Evolutionary conservation across 1,140 invertebrate species (phyloP).

Genomic region (Reticulitermes speratus): DNA sequence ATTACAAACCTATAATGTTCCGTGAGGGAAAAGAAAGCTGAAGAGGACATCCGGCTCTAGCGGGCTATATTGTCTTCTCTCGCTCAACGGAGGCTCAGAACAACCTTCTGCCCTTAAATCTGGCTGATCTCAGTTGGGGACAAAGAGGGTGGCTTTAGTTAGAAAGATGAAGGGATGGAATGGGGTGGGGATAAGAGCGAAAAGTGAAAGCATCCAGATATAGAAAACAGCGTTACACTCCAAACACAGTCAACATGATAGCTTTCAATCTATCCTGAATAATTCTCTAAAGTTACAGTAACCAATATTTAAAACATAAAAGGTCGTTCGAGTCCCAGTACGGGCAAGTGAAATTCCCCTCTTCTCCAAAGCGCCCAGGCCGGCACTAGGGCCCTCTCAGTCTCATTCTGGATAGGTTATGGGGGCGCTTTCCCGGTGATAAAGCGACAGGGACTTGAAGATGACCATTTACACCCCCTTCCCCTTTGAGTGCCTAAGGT

Average conservation of each 20-base stretch:
- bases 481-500: no score
- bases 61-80: neutral
- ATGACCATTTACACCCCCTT: no score
- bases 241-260: neutral
- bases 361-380: no score
- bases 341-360: no score
- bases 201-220: constrained; percentile 18
- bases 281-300: neutral
- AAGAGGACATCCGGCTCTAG: neutral
- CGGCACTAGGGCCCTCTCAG: no score
- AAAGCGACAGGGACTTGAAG: no score
- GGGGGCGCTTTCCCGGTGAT: no score
- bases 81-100: neutral
- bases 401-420: no score
- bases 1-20: neutral
- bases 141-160: constrained; percentile 10
- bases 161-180: constrained; percentile 15
- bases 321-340: no score
- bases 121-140: constrained; percentile 16
- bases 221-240: neutral
- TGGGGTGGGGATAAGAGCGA: constrained; percentile 15
- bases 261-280: neutral
- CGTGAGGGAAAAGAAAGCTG: neutral
- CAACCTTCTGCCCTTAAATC: neutral
- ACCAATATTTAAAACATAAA: neutral